Conservation (phyloP, 2,888 invertebrate species). For the Caenorhabditis auriculariae region DNA sequence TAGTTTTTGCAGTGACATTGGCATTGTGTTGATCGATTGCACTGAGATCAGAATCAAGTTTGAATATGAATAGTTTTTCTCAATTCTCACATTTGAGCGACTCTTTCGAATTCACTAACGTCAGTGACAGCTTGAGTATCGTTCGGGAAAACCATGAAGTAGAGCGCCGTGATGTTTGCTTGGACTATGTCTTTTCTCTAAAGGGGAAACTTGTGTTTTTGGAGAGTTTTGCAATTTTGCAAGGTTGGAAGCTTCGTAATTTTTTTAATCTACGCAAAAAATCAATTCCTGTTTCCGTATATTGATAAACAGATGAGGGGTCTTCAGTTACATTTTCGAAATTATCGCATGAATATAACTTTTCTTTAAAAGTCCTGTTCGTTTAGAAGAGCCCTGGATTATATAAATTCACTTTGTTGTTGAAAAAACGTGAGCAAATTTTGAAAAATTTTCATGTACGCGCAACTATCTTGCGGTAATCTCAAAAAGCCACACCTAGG, state of each 20-base stretch:
- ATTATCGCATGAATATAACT: neutral
- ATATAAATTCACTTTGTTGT: too few relatives aligned
- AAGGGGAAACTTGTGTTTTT: neutral
- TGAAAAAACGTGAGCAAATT: too few relatives aligned
- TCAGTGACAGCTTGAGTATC: constrained; percentile 26
- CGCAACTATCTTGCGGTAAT: too few relatives aligned
- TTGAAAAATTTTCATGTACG: too few relatives aligned
- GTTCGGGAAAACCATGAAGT: constrained; percentile 45
- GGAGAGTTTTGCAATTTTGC: too few relatives aligned
- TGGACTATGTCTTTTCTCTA: constrained; percentile 12
- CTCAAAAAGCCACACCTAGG: too few relatives aligned
- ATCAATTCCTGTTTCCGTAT: too few relatives aligned
- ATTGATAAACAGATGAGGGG: too few relatives aligned
- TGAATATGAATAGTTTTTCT: too few relatives aligned
- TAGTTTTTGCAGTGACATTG: constrained; percentile 8
- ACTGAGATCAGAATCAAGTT: constrained; percentile 4
- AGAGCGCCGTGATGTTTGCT: constrained; percentile 35
- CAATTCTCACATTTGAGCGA: constrained; percentile 16
- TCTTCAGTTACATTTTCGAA: neutral
- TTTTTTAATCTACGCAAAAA: too few relatives aligned
- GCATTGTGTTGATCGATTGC: constrained; percentile 29
- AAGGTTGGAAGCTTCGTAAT: too few relatives aligned
- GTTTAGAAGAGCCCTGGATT: too few relatives aligned
- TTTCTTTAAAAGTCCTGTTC: constrained; percentile 10
- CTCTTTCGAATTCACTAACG: constrained; percentile 31